phyloP scores from a whole-genome alignment of 2,797 vertebrate species.

The Fistularia commersonii region DNA sequence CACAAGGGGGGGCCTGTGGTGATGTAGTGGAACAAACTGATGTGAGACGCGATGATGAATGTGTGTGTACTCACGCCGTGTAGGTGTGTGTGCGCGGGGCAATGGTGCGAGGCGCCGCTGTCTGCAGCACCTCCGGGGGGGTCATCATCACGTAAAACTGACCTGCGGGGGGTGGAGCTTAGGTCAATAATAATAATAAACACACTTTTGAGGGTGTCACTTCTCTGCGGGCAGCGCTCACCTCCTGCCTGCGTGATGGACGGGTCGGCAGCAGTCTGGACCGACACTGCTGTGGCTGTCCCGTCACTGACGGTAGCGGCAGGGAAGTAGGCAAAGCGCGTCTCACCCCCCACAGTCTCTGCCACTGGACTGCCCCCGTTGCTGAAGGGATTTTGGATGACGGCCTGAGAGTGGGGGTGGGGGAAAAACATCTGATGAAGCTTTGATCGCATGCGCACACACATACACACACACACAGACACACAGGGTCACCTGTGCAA shows the following conservation, averaged over 20 bases:
- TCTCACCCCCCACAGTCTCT: slow-evolving; percentile 85
- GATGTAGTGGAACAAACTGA: slow-evolving; percentile 4
- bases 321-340: slow-evolving; percentile 89
- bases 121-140: slow-evolving; percentile 86
- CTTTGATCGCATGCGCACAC: neutral
- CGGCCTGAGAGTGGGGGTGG: slow-evolving; percentile 74
- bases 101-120: slow-evolving; percentile 80
- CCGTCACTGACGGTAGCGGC: slow-evolving; percentile 85
- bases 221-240: no score
- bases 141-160: slow-evolving; percentile 97
- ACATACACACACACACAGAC: neutral
- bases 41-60: neutral
- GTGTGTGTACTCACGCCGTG: slow-evolving; percentile 79
- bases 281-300: slow-evolving; percentile 81
- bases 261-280: slow-evolving; percentile 84
- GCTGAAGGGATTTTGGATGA: slow-evolving; percentile 94
- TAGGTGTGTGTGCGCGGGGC: slow-evolving; percentile 89
- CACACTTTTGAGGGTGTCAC: no score
- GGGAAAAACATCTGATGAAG: neutral
- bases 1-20: slow-evolving; percentile 8
- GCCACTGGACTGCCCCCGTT: slow-evolving; percentile 87
- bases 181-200: no score
- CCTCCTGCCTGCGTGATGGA: slow-evolving; percentile 85
- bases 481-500: slow-evolving; percentile 78
- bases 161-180: slow-evolving; percentile 53